phyloP scores from a whole-genome alignment of 2,888 invertebrate species.

The Helicoverpa assulta region DNA sequence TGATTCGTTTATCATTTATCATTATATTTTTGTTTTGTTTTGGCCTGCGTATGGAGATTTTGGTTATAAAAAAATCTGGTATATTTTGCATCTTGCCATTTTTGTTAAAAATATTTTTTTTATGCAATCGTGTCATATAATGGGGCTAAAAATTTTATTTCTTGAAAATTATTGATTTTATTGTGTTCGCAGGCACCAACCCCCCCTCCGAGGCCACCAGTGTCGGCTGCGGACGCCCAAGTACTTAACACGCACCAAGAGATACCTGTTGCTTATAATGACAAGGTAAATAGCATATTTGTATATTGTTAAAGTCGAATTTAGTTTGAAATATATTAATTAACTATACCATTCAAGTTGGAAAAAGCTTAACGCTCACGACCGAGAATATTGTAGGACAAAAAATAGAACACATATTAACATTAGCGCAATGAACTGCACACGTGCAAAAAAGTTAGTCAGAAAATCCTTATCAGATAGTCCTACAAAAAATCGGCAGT shows the following conservation, averaged over 20 bases:
- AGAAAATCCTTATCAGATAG: no score
- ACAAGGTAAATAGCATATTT: slow-evolving; percentile 90
- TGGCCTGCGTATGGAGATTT: background rate
- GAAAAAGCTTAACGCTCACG: no score
- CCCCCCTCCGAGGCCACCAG: slow-evolving; percentile 93
- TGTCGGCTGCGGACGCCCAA: slow-evolving; percentile 82
- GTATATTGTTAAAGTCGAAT: background rate
- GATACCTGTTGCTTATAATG: slow-evolving; percentile 98
- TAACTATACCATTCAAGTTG: no score
- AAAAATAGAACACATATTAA: no score
- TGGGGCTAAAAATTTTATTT: background rate
- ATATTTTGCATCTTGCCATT: background rate
- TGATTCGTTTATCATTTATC: background rate
- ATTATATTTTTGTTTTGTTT: background rate
- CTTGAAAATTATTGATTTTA: background rate
- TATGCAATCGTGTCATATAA: no score
- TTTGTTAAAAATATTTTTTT: no score
- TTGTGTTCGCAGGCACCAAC: slow-evolving; percentile 91
- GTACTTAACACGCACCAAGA: slow-evolving; percentile 86
- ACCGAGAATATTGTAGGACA: no score
- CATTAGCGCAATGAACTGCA: no score
- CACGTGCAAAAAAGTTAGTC: no score
- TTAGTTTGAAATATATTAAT: no score
- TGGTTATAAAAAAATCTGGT: background rate
- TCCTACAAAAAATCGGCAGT: no score